Evolutionary conservation across 2,797 vertebrate species (phyloP), one percentile per base, ranked within the genome.

Genomic region (Periophthalmus magnuspinnatus): DNA sequence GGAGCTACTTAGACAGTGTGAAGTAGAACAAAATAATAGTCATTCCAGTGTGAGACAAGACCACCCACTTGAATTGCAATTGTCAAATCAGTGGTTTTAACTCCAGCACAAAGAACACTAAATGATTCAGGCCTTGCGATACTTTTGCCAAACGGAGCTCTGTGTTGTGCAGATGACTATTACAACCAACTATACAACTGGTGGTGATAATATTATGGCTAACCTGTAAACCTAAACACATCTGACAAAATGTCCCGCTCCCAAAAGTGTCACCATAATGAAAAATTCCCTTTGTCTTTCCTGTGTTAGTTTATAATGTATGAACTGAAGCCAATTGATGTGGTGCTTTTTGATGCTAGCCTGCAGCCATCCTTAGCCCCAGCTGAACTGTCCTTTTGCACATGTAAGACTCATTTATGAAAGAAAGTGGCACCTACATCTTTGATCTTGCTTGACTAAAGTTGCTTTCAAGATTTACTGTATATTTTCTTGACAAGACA

Each of bases 71-170:
- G 47, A 50, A 67, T 63, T 72, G 45, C 52, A 75, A 56, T 70
- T 64, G 56, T 80, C 69, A 81, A 79, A 80, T 84, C 70, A 76
- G 63, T 65, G 14, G 57, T 11, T 78, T 59, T 69, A 73, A 73
- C 81, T 81, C 74, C 61, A 71, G 82, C 72, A 76, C 54, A 78
- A 61, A 74, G 71, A 73, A 72, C 68, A 73, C 66, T 32, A 61
- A 69, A 80, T 79, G 52, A 83, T 84, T 84, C 72, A 78, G 48
- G 6, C 19, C 74, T 76, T 38, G 77, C 69, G 16, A 41, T 69
- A 67, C 59, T 75, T 64, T 59, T 19, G 14, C 55, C 17, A 34
- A 32, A 32, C 32, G 14, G 55, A 34, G 57, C 55, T 56, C 22
- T 55, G n/a, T 22, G 28, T 28, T 28, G 28, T 28, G 28, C 17